Conservation (phyloP, 1,140 invertebrate genomes). For the Cherax destructor region DNA sequence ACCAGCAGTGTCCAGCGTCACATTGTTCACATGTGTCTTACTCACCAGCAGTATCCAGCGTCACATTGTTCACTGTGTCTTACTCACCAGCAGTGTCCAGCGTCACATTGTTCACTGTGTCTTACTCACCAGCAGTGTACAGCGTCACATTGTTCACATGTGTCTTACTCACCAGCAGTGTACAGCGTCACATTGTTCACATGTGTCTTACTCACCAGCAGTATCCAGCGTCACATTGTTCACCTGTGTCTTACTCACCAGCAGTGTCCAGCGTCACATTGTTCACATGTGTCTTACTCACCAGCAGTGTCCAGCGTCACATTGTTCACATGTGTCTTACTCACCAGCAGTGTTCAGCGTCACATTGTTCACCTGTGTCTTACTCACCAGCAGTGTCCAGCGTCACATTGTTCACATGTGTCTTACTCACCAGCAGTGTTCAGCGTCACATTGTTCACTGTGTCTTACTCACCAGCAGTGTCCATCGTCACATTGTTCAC, state of each 20-base stretch:
- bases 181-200: conserved; percentile 58
- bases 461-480: neutral
- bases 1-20: conserved; percentile 18
- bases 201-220: conserved; percentile 17
- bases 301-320: conserved; percentile 12
- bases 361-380: conserved; percentile 59
- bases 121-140: neutral
- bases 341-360: neutral
- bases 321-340: conserved; percentile 52
- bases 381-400: neutral
- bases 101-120: conserved; percentile 60
- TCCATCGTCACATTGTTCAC: conserved; percentile 58
- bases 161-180: neutral
- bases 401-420: conserved; percentile 58
- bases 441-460: conserved; percentile 60
- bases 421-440: neutral
- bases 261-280: conserved; percentile 39
- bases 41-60: neutral
- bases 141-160: conserved; percentile 58
- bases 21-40: conserved; percentile 50
- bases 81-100: neutral
- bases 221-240: conserved; percentile 56
- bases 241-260: conserved; percentile 32
- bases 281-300: conserved; percentile 43
- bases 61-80: conserved; percentile 60